Conservation (phyloP, 2,888 invertebrate species). For the Troides aeacus region DNA sequence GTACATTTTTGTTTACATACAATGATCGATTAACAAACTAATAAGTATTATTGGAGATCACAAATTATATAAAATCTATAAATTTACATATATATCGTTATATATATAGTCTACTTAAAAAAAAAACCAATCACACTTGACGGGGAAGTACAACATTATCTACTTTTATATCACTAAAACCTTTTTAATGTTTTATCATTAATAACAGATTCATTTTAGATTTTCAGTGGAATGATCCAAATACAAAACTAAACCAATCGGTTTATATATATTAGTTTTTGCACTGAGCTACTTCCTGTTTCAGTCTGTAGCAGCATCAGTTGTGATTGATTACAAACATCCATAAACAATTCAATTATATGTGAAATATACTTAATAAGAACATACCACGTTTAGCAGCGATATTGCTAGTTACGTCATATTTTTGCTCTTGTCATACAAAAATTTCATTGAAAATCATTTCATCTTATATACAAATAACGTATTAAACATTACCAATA, state of each 20-base stretch:
- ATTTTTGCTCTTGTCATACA: not conserved
- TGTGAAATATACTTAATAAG: not conserved
- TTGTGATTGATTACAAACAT: not conserved
- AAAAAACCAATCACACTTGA: constrained; percentile 29
- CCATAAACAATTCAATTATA: not conserved
- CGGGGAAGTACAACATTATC: constrained; percentile 26
- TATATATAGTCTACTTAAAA: constrained; percentile 43
- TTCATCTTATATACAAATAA: constrained; percentile 20
- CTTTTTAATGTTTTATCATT: not conserved
- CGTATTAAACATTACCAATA: constrained; percentile 24
- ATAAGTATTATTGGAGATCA: constrained; percentile 61
- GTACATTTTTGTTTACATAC: constrained; percentile 37
- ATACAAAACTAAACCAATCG: not conserved
- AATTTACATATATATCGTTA: constrained; percentile 30
- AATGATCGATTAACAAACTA: constrained; percentile 52
- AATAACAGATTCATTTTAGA: not conserved
- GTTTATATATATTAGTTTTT: not conserved
- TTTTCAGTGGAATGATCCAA: constrained; percentile 20
- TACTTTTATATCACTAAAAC: constrained; percentile 1
- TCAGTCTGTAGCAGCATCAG: not conserved
- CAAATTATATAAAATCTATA: constrained; percentile 51
- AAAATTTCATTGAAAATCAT: not conserved
- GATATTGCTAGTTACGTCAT: not conserved
- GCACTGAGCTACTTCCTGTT: not conserved
- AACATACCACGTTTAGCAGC: not conserved